Evolutionary conservation across 2,888 invertebrate genomes (phyloP).

Genomic region (Drosophila nigricruria): DNA sequence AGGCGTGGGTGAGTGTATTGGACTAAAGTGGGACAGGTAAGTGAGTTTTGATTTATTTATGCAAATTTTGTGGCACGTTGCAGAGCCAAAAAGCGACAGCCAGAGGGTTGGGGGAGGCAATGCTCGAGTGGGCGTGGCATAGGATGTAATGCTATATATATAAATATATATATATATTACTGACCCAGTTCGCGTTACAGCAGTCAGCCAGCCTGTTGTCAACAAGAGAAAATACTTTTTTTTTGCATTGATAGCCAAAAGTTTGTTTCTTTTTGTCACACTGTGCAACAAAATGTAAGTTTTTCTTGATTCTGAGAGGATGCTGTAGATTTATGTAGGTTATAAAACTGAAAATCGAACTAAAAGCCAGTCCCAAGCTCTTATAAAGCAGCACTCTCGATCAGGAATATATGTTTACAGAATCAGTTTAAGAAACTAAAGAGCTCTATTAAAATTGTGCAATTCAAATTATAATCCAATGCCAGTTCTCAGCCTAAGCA

Average conservation of each 20-base stretch:
- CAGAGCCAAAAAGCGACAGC: not conserved
- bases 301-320: not conserved
- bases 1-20: not conserved
- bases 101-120: too few relatives aligned
- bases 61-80: slow-evolving; percentile 43
- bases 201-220: not conserved
- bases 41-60: slow-evolving; percentile 59
- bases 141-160: not conserved
- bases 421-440: too few relatives aligned
- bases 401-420: too few relatives aligned
- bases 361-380: not conserved
- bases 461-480: not conserved
- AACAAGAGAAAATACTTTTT: not conserved
- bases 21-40: slow-evolving; percentile 38
- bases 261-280: not conserved
- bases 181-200: slow-evolving; percentile 39
- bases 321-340: not conserved
- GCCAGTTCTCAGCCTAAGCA: not conserved
- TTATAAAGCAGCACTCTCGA: too few relatives aligned
- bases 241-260: not conserved
- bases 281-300: not conserved
- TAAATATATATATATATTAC: slow-evolving; percentile 3
- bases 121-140: not conserved
- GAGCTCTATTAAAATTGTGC: too few relatives aligned
- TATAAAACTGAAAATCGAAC: not conserved